Conservation (phyloP, 2,113 vertebrate genomes). For the Isichthys henryi region DNA sequence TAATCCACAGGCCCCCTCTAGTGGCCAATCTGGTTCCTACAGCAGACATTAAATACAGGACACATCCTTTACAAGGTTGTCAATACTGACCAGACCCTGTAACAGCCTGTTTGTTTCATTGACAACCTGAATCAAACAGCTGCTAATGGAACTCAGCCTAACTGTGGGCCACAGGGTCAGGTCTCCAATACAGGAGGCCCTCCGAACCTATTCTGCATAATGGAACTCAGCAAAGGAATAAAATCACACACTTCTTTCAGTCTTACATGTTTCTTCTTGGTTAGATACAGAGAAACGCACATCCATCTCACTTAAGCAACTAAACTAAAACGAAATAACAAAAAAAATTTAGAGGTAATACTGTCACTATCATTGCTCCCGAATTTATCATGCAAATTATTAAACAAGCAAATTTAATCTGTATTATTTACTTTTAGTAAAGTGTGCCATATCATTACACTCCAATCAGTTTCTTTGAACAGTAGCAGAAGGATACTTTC, state of each 20-base stretch:
- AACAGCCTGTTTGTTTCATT: neutral
- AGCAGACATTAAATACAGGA: neutral
- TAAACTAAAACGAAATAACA: neutral
- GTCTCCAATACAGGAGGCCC: neutral
- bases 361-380: neutral
- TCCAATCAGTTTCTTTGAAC: neutral
- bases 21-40: neutral
- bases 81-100: neutral
- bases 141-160: neutral
- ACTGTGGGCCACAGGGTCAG: neutral
- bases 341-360: neutral
- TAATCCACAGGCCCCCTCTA: constrained; percentile 13
- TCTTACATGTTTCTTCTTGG: neutral
- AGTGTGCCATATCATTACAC: neutral
- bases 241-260: neutral
- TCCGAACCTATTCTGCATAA: neutral
- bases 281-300: neutral
- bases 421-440: neutral
- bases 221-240: neutral
- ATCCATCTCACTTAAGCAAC: neutral
- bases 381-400: neutral
- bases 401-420: neutral
- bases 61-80: neutral
- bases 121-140: neutral
- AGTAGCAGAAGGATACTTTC: neutral